Conservation (phyloP, 1,140 invertebrate genomes). For the Apis laboriosa region DNA sequence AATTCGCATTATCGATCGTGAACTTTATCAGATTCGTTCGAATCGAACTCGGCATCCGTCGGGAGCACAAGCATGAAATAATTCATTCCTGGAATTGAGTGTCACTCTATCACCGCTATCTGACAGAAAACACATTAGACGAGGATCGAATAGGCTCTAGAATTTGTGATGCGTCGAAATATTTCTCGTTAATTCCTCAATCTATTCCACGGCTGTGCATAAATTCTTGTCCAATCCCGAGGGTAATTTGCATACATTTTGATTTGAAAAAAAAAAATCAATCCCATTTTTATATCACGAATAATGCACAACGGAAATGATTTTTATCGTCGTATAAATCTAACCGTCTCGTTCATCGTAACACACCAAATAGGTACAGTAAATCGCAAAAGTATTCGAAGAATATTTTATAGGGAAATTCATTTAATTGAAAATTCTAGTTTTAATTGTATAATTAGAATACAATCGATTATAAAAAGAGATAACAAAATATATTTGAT, state of each 20-base stretch:
- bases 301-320: slow-evolving; percentile 21
- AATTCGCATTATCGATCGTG: not conserved
- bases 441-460: too few relatives aligned
- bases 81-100: slow-evolving; percentile 30
- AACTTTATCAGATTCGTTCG: not conserved
- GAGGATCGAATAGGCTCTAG: slow-evolving; percentile 30
- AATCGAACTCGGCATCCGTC: slow-evolving; percentile 22
- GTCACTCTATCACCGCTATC: slow-evolving; percentile 36
- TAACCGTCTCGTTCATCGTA: not conserved
- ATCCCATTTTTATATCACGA: not conserved
- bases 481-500: too few relatives aligned
- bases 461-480: too few relatives aligned
- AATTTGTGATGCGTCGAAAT: slow-evolving; percentile 39
- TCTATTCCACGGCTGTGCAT: slow-evolving; percentile 30
- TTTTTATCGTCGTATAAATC: slow-evolving; percentile 40
- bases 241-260: slow-evolving; percentile 33
- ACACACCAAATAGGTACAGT: not conserved
- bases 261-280: slow-evolving; percentile 1
- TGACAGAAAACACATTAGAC: slow-evolving; percentile 38
- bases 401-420: too few relatives aligned
- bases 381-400: too few relatives aligned
- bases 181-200: slow-evolving; percentile 33
- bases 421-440: too few relatives aligned
- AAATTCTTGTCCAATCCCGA: slow-evolving; percentile 20
- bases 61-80: slow-evolving; percentile 11